These are phyloP conservation scores for Pempheris klunzingeri DNA, from an alignment of 2,797 vertebrate genomes.

Conservation along the genomic window DNA sequence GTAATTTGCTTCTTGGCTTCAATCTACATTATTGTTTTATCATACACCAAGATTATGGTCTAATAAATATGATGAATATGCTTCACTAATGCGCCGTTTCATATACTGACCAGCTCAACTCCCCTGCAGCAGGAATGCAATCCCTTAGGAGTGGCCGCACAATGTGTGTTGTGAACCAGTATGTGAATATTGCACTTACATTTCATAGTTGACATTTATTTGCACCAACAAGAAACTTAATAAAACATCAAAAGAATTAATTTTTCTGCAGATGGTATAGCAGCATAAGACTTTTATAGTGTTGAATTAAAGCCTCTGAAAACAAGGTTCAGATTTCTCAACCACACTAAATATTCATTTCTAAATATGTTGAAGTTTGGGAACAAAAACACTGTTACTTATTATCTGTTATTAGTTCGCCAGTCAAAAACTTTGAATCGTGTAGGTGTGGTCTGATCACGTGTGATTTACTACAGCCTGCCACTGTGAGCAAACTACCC, in stretches of 20 bases:
- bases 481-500: neutral
- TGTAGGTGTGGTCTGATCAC: neutral
- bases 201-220: conserved; percentile 38
- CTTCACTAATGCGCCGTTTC: conserved; percentile 6
- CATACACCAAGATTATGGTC: conserved; percentile 24
- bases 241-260: conserved; percentile 20
- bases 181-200: conserved; percentile 1
- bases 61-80: conserved; percentile 20
- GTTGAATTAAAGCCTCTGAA: conserved; percentile 5
- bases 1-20: conserved; percentile 8
- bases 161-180: neutral
- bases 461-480: neutral
- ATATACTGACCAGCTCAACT: neutral
- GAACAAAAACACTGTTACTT: neutral
- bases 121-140: neutral
- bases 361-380: conserved; percentile 3
- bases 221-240: conserved; percentile 22
- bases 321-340: conserved; percentile 1
- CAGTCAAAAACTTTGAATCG: neutral
- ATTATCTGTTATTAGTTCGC: neutral
- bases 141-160: neutral
- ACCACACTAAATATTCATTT: conserved; percentile 16
- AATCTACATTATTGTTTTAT: conserved; percentile 26
- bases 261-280: neutral
- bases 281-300: neutral